Evolutionary conservation across 2,888 invertebrate species (phyloP), one percentile per base, ranked within the genome.

Genomic region (Melanostoma scalare): DNA sequence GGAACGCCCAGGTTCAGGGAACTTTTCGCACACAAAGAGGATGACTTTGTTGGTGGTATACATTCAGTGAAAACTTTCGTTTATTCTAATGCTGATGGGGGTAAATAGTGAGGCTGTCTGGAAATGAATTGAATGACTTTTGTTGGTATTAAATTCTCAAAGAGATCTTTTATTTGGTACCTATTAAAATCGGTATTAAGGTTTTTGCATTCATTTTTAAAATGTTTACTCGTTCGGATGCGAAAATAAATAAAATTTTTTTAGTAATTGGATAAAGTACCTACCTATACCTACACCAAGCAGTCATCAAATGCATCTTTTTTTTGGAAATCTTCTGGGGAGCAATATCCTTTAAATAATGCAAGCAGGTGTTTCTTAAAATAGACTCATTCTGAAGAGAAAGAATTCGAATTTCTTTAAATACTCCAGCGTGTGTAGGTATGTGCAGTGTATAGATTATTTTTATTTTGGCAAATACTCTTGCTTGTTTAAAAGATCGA

Each of bases 281-380:
- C n/a, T 31, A 30, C 56, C n/a, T 9, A 30, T 8, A 31, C 30
- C 10, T 3, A 36, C 10, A 55, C 10, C 10, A 55, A 5, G 6
- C 6, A 56, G 42, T 42, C 9, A 20, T 20, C 20, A 1, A 20
- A 1, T 20, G 20, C 20, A 20, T 20, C 31, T 8, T 31, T 3
- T 6, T 30, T 10, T 36, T 42, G 38, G 8, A 36, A 52, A n/a
- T 50, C 50, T 35, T 6, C 30, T 36, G 6, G 52, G 52, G 77
- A 58, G 68, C 63, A 77, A 78, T 77, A 77, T 73, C 77, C 77
- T 73, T 78, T 60, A 65, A 82, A 58, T 69, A 65, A 72, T 77
- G 52, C 44, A 68, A 68, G 58, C 82, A 82, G 82, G 77, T 82
- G 82, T 63, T 58, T 69, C 77, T 63, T 73, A 82, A 82, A 82